A percentile compares a stretch with the other conserved stretches of the same genome.
Conservation (phyloP, 1,140 invertebrate genomes). For the honey bee (Apis mellifera) region DNA sequence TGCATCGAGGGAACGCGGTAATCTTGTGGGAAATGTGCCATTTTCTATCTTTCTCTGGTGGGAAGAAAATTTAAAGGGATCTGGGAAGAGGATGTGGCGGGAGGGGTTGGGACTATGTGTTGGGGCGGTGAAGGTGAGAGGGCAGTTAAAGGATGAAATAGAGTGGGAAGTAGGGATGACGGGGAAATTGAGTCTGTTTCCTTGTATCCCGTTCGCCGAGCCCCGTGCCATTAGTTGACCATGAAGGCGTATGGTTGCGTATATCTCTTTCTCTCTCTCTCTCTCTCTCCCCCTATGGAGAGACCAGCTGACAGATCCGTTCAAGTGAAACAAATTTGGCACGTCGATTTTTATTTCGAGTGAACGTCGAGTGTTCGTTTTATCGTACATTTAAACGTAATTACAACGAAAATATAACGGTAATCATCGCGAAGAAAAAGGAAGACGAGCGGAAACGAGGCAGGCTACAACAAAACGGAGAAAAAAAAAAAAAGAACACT, state of each 20-base stretch:
- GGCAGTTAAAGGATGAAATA: conserved; percentile 30
- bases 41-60: neutral
- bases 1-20: neutral
- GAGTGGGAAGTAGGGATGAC: neutral
- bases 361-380: neutral
- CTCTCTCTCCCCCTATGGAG: neutral
- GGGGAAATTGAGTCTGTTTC: conserved; percentile 3
- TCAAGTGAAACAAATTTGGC: conserved; percentile 2
- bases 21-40: conserved; percentile 2
- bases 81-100: neutral
- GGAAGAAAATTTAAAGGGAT: conserved; percentile 12
- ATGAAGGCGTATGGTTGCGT: conserved; percentile 1
- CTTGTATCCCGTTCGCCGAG: conserved; percentile 1
- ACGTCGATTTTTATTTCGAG: neutral
- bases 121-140: conserved; percentile 32
- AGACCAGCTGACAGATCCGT: conserved; percentile 12
- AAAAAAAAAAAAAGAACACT: neutral
- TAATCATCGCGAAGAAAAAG: neutral
- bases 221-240: conserved; percentile 7
- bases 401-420: neutral
- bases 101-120: neutral
- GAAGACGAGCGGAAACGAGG: neutral
- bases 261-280: too few species aligned
- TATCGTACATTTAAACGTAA: neutral
- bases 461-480: neutral